Conservation (phyloP, 2,888 invertebrate genomes). For the Pristionchus maxplancki region DNA sequence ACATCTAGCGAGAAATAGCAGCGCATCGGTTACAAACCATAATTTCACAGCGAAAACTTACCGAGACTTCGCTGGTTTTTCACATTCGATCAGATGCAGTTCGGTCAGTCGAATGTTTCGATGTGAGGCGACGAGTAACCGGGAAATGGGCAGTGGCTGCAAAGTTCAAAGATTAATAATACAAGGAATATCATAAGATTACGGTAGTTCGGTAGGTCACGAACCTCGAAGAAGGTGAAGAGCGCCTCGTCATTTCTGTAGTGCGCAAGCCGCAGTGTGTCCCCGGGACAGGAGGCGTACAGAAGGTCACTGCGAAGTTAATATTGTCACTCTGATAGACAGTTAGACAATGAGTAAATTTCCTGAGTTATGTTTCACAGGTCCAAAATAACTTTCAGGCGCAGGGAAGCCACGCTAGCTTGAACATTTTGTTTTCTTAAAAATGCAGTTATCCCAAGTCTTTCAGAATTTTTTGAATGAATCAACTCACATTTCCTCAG, state of each 20-base stretch:
- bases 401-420: too few relatives aligned
- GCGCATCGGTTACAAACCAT: neutral
- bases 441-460: too few relatives aligned
- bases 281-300: slow-evolving; percentile 4
- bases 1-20: neutral
- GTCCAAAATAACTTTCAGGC: too few relatives aligned
- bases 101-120: neutral
- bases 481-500: slow-evolving; percentile 47
- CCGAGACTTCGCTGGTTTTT: neutral
- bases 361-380: neutral
- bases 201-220: neutral
- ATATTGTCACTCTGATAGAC: neutral
- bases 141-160: slow-evolving; percentile 29
- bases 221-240: slow-evolving; percentile 47
- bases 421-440: too few relatives aligned
- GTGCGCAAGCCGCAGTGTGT: slow-evolving; percentile 6
- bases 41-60: neutral
- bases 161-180: neutral
- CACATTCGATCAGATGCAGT: slow-evolving; percentile 27
- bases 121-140: slow-evolving; percentile 19
- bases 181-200: neutral
- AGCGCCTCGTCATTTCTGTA: slow-evolving; percentile 42
- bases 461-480: neutral
- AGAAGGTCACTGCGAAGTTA: slow-evolving; percentile 33
- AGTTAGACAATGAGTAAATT: neutral